Conservation (phyloP, 1,140 invertebrate species). For the Hypothenemus hampei region DNA sequence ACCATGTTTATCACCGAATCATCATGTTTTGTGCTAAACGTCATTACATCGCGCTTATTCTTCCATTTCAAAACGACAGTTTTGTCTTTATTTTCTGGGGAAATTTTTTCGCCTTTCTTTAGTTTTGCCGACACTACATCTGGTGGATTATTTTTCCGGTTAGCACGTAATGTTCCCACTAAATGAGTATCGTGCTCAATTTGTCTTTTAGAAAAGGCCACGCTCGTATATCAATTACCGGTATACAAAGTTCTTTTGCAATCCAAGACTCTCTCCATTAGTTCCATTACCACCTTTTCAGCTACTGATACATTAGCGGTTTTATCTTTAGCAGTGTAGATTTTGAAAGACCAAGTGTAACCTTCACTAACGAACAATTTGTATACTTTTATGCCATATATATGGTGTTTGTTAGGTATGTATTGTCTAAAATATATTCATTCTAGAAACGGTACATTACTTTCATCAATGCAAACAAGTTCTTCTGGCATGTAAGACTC, state of each 20-base stretch:
- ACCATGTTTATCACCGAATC: constrained; percentile 5
- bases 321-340: constrained; percentile 38
- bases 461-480: constrained; percentile 37
- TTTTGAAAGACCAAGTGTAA: constrained; percentile 38
- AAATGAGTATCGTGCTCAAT: constrained; percentile 38
- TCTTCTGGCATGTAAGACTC: constrained; percentile 5
- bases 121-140: constrained; percentile 37
- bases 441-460: constrained; percentile 37
- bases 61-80: constrained; percentile 44
- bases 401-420: constrained; percentile 8
- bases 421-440: constrained; percentile 5
- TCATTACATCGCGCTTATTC: constrained; percentile 40
- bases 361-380: constrained; percentile 37
- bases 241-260: constrained; percentile 26
- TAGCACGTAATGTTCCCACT: constrained; percentile 45
- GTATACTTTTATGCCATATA: constrained; percentile 38
- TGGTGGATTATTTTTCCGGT: constrained; percentile 41
- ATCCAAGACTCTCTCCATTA: constrained; percentile 20
- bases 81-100: constrained; percentile 38
- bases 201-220: constrained; percentile 44
- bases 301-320: constrained; percentile 8
- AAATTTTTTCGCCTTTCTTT: constrained; percentile 39
- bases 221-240: constrained; percentile 45
- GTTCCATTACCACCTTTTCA: constrained; percentile 16
- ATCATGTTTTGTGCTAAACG: constrained; percentile 36